A percentile compares a stretch with the other conserved stretches of the same genome.
These are phyloP conservation scores for Junonia oenone DNA, from an alignment of 2,888 invertebrate genomes.

Conservation along the genomic window DNA sequence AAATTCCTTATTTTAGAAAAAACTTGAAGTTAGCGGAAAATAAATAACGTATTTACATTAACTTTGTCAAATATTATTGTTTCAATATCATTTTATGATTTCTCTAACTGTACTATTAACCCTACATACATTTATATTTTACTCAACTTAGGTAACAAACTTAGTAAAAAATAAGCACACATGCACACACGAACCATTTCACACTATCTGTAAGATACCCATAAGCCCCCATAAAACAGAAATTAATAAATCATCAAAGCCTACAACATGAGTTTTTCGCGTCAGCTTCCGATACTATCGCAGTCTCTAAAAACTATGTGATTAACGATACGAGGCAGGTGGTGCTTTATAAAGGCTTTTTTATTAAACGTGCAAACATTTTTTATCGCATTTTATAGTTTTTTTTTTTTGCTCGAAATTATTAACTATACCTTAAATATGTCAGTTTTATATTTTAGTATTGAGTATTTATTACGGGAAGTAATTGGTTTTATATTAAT, in stretches of 20 bases:
- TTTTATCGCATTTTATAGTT: conserved; percentile 5
- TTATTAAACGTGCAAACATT: conserved; percentile 12
- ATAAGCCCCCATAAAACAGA: neutral
- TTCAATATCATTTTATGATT: too few species aligned
- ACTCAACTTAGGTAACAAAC: too few species aligned
- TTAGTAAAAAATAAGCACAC: too few species aligned
- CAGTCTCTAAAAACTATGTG: conserved; percentile 28
- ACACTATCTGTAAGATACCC: neutral
- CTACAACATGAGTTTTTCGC: conserved; percentile 27
- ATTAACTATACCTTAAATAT: neutral
- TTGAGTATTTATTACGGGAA: neutral
- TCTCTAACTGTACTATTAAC: too few species aligned
- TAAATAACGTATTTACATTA: too few species aligned
- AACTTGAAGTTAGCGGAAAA: too few species aligned
- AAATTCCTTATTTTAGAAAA: too few species aligned
- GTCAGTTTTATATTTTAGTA: neutral
- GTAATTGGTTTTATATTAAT: neutral
- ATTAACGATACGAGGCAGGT: conserved; percentile 33
- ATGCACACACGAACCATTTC: neutral
- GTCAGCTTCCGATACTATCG: conserved; percentile 26
- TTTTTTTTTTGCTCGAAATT: neutral
- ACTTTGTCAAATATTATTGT: too few species aligned
- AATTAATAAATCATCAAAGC: conserved; percentile 28
- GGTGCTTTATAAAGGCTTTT: conserved; percentile 19
- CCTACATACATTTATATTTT: too few species aligned